A percentile compares a stretch with the other conserved stretches of the same genome.
These are phyloP conservation scores for Psylliodes chrysocephalus DNA, from an alignment of 2,888 invertebrate species.

Conservation along the genomic window DNA sequence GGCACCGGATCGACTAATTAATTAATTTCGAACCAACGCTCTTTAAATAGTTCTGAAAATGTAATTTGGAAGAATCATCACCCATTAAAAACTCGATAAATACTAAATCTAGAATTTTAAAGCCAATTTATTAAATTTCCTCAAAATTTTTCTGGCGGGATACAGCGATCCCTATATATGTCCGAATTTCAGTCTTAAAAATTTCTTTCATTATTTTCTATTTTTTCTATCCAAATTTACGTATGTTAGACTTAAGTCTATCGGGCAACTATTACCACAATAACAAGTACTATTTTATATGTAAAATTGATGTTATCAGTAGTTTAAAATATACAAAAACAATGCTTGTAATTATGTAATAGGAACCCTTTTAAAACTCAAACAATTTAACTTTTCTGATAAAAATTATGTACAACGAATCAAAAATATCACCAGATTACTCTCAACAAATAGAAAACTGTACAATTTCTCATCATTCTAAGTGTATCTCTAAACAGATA, in stretches of 20 bases:
- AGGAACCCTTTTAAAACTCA: not conserved
- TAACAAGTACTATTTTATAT: no score
- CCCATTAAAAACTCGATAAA: slow-evolving; percentile 25
- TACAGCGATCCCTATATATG: slow-evolving; percentile 41
- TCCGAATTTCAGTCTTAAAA: slow-evolving; percentile 45
- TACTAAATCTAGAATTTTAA: slow-evolving; percentile 34
- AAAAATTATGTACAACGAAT: slow-evolving; percentile 43
- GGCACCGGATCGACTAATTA: no score
- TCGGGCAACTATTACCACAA: not conserved
- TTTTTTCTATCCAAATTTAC: slow-evolving; percentile 29
- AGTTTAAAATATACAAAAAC: no score
- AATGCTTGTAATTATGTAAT: slow-evolving; percentile 5
- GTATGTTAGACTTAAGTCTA: slow-evolving; percentile 12
- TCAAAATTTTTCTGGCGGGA: slow-evolving; percentile 32
- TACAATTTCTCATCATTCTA: slow-evolving; percentile 39
- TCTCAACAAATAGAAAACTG: slow-evolving; percentile 47
- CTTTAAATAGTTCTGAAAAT: not conserved
- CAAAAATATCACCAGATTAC: slow-evolving; percentile 45
- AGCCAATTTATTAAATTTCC: slow-evolving; percentile 36
- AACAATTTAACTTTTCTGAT: slow-evolving; percentile 9
- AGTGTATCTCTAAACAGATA: slow-evolving; percentile 45
- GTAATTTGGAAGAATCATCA: slow-evolving; percentile 23
- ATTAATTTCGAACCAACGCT: no score
- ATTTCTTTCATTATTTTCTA: slow-evolving; percentile 28
- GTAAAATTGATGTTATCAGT: no score